A percentile compares a stretch with the other conserved stretches of the same genome.
These are phyloP conservation scores for Limnothrissa miodon DNA, from an alignment of 2,113 vertebrate genomes.

Conservation along the genomic window DNA sequence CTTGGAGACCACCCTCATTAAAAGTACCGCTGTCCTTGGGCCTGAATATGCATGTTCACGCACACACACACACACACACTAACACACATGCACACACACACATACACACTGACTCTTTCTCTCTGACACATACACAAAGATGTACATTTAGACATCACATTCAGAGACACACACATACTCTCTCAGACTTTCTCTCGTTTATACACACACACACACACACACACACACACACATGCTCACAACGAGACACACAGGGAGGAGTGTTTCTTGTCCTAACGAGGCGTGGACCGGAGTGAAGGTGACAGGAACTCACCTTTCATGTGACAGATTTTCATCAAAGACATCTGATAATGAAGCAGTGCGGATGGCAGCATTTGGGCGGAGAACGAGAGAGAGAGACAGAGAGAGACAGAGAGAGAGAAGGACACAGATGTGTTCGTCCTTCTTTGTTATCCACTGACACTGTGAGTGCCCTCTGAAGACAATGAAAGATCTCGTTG, in stretches of 20 bases:
- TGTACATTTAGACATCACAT: background rate
- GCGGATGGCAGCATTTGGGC: slow-evolving; percentile 26
- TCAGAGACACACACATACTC: background rate
- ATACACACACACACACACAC: background rate
- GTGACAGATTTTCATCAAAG: slow-evolving; percentile 39
- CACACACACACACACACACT: slow-evolving; percentile 15
- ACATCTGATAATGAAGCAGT: slow-evolving; percentile 41
- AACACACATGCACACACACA: slow-evolving; percentile 27
- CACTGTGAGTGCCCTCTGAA: background rate
- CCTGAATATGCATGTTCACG: background rate
- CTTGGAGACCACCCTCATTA: slow-evolving; percentile 3
- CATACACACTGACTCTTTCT: slow-evolving; percentile 28
- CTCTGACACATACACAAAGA: slow-evolving; percentile 5
- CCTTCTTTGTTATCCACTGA: background rate
- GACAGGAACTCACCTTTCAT: slow-evolving; percentile 38
- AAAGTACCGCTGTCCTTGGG: slow-evolving; percentile 7
- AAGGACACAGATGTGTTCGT: slow-evolving; percentile 1
- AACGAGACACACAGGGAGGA: background rate
- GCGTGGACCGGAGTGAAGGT: slow-evolving; percentile 30
- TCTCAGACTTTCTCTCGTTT: background rate
- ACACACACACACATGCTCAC: background rate
- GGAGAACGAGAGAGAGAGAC: background rate
- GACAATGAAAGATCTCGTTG: background rate
- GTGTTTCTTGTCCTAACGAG: slow-evolving; percentile 32
- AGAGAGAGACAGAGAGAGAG: background rate